Evolutionary conservation across 2,888 invertebrate genomes (phyloP).

Genomic region (Oligia latruncula): DNA sequence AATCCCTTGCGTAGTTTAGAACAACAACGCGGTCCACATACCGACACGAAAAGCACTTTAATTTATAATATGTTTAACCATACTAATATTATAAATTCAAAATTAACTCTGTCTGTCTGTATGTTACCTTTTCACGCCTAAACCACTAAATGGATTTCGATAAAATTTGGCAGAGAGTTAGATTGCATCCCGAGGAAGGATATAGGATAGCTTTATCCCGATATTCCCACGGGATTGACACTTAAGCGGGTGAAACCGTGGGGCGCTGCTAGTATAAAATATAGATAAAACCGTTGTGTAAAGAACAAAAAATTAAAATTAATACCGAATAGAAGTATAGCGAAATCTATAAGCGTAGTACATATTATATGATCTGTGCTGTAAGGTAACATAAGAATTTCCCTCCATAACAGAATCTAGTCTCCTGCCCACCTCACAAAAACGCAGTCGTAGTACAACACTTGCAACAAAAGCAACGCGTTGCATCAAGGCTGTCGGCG

Average conservation of each 20-base stretch:
- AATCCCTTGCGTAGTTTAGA: neutral
- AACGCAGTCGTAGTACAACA: constrained; percentile 9
- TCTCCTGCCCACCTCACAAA: neutral
- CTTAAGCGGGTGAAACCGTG: no score
- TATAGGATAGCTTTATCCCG: no score
- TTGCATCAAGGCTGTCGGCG: constrained; percentile 54
- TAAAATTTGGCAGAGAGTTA: no score
- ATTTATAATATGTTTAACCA: neutral
- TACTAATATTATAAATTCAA: no score
- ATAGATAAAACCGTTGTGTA: neutral
- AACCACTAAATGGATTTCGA: no score
- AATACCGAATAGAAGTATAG: neutral
- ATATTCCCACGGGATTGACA: no score
- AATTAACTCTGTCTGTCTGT: no score
- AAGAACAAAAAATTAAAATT: neutral
- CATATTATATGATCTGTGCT: neutral
- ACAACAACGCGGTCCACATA: neutral
- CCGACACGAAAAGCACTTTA: neutral
- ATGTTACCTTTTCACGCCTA: no score
- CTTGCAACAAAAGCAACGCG: constrained; percentile 47
- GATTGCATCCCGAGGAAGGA: no score
- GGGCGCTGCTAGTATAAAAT: no score
- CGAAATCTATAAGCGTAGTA: neutral
- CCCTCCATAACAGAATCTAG: neutral
- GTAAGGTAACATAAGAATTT: neutral